Evolutionary conservation across 1,140 invertebrate species (phyloP).

Genomic region (Philotrypesis tridentata): DNA sequence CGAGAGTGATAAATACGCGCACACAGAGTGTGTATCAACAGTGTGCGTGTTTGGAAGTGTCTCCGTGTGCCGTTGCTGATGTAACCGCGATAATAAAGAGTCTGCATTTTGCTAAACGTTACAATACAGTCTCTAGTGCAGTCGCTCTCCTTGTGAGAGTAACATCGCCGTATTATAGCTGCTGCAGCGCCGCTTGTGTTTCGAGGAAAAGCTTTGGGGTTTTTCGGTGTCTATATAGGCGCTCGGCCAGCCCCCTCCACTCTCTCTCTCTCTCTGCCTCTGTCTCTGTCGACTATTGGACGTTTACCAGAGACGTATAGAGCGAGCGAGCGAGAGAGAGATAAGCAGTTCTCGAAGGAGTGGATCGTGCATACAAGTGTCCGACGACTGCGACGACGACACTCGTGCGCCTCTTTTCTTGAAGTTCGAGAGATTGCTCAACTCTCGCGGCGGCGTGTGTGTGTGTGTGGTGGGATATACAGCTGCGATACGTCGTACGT

Average conservation of each 20-base stretch:
- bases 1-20: background rate
- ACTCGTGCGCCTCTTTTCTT: background rate
- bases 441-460: background rate
- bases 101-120: no score
- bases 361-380: background rate
- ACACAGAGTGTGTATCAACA: background rate
- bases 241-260: background rate
- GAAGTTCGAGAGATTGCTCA: background rate
- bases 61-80: no score
- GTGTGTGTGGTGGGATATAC: background rate
- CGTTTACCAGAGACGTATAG: no score
- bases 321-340: background rate
- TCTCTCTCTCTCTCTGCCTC: background rate
- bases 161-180: background rate
- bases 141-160: background rate
- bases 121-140: no score
- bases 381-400: background rate
- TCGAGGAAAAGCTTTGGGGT: background rate
- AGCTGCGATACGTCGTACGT: background rate
- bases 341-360: background rate
- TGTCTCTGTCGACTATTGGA: background rate
- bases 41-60: background rate
- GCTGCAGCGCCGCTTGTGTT: no score
- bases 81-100: no score
- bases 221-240: background rate